Base-by-base conservation (phyloP, 1,140 invertebrate genomes). In the Heliconius hermathena region DNA sequence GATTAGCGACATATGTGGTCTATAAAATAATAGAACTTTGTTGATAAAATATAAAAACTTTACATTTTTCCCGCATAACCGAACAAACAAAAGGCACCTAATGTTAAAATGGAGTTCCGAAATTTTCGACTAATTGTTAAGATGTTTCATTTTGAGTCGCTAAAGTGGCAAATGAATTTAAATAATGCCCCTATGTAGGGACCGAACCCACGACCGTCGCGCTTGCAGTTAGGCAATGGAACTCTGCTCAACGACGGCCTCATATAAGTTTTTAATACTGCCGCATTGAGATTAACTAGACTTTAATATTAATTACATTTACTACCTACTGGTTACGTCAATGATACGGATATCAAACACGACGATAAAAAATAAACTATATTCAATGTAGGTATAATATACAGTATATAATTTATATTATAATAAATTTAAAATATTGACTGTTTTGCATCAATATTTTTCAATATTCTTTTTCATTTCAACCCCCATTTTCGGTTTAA, bases 321-420 rank as follows among this genome's bases (percentile, higher is more conserved):
- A 57, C n/a, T 60, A 60, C 54, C 8, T 60, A 26, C 54, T 60
- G 6, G 20, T 52, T 60, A 60, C 54, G 54, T 60, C 54, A 60
- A 60, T 60, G 54, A n/a, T 22, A 60, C 54, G 54, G n/a, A 60
- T 60, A 60, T 60, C 20, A 60, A 60, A 60, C n/a, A n/a, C n/a
- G 54, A 11, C n/a, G 54, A 60, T 52, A 52, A 52, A 5, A 22
- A 60, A 60, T 60, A n/a, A 9, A 60, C 54, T 22, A 60, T 60
- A 22, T 60, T 60, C 26, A 60, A 22, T 22, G 3, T 22, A 20
- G 3, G n/a, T 9, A 57, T 6, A 13, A 11, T 41, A 46, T 46
- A 46, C 41, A 46, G 13, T 46, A 46, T 46, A 46, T 46, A 1
- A 16, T 46, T 46, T 46, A 46, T 46, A 46, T 46, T 46, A 16